phyloP scores from a whole-genome alignment of 2,888 invertebrate genomes.

The Pasiphila rectangulata region DNA sequence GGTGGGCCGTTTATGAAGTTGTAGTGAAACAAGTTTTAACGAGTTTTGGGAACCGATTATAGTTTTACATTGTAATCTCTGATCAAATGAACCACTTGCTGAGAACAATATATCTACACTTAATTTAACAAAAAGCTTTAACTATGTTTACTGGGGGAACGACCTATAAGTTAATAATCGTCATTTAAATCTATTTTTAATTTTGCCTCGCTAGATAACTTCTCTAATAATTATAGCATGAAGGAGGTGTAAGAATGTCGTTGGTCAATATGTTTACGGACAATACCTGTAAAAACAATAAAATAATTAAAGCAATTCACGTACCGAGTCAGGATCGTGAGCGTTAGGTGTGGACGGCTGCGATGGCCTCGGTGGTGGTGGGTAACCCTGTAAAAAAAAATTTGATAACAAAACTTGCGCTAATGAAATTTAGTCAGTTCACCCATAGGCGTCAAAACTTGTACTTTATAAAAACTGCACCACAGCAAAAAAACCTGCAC shows the following conservation, averaged over 20 bases:
- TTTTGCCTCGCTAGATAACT: neutral
- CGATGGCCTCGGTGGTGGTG: constrained; percentile 86
- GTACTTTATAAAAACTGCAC: too few species aligned
- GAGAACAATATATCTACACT: too few species aligned
- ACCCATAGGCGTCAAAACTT: too few species aligned
- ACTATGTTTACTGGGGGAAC: too few species aligned
- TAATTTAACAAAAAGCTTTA: too few species aligned
- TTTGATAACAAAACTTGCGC: neutral
- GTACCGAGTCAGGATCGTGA: constrained; percentile 88
- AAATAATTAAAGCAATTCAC: constrained; percentile 46
- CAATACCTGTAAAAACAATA: neutral
- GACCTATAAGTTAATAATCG: too few species aligned
- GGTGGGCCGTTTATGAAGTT: too few species aligned
- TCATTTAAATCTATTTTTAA: neutral
- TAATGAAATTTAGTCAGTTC: neutral
- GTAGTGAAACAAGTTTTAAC: too few species aligned
- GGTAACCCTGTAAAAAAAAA: constrained; percentile 80
- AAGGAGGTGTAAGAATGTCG: neutral
- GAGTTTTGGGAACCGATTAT: too few species aligned
- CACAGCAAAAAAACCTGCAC: too few species aligned
- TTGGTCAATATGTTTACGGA: constrained; percentile 3
- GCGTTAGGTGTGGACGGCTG: constrained; percentile 89
- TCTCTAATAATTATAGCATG: neutral
- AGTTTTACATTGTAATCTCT: too few species aligned
- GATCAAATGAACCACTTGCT: too few species aligned